Base-by-base conservation (phyloP, 2,797 vertebrate genomes). In the Eurystomus glaucurus region DNA sequence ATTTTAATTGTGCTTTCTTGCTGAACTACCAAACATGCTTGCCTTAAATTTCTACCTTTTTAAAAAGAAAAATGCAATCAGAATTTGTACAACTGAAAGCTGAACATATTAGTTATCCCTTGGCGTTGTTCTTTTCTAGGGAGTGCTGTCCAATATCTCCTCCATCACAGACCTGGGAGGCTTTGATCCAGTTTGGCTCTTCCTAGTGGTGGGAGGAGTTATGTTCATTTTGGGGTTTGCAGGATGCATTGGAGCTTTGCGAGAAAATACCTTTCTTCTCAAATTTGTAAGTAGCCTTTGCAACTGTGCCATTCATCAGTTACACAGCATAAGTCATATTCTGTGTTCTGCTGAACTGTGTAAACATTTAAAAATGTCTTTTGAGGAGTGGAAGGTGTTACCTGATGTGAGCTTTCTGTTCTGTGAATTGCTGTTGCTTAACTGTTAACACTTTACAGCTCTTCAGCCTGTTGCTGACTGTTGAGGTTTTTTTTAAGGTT, bases 181-280 rank as follows among this genome's bases (percentile, higher is more conserved):
- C 64, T 99, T 99, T 70, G 99, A 99, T 98, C 99, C 99, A 0
- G 99, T 99, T 45, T 99, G 99, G 99, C 99, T 99, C 64, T 99
- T 99, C 98, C 98, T 99, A 5, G 99, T 99, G 85, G 99, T 99
- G 13, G 99, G 99, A 64, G 99, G 99, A 60, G 99, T 99, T 93
- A 99, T 99, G 99, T 99, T 99, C 98, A 99, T 99, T 97, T 98
- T 99, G 52, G 99, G 99, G 68, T 99, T 99, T 43, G 99, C 99
- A 10, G 99, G 99, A 91, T 99, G 99, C 97, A 99, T 99, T 14
- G 99, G 99, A 90, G 99, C 99, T 2, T 98, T 99, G 55, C 98
- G 99, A 81, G 99, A 99, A 97, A 99, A 99, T 97, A 99, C 99
- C 15, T 99, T 99, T 91, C 98, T 99, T 41, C 99, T 99, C 62